These are phyloP conservation scores for Synergus gifuensis DNA, from an alignment of 2,888 invertebrate genomes.

Conservation along the genomic window DNA sequence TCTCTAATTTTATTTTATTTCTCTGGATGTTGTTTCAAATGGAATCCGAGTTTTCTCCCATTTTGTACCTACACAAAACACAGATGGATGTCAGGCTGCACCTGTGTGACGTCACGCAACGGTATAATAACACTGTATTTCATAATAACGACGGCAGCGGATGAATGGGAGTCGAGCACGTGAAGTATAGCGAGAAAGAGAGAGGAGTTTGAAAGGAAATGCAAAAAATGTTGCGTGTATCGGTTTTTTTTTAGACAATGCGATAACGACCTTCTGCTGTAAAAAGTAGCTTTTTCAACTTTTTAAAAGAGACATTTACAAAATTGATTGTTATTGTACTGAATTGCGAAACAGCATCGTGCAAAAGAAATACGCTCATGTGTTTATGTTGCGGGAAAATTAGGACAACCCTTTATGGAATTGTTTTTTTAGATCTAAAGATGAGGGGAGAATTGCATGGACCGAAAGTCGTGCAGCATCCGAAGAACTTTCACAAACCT, in stretches of 20 bases:
- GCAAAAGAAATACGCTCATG: conserved; percentile 67
- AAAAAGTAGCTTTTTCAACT: conserved; percentile 33
- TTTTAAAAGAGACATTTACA: conserved; percentile 19
- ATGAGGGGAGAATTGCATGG: conserved; percentile 9
- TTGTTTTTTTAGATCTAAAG: not conserved
- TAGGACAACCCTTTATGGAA: conserved; percentile 17
- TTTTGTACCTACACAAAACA: conserved; percentile 47
- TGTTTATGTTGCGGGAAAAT: conserved; percentile 51
- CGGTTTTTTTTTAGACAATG: conserved; percentile 5
- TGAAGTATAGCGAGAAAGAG: conserved; percentile 41
- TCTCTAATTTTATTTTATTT: not conserved
- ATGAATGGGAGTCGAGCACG: conserved; percentile 57
- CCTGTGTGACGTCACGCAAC: conserved; percentile 69
- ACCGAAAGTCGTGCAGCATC: conserved; percentile 18
- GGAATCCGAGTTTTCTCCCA: conserved; percentile 17
- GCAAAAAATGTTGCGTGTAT: conserved; percentile 41
- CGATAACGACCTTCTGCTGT: conserved; percentile 22
- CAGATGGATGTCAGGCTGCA: conserved; percentile 59
- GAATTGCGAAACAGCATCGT: conserved; percentile 45
- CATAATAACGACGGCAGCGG: conserved; percentile 60
- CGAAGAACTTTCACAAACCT: conserved; percentile 36
- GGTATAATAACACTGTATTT: conserved; percentile 63
- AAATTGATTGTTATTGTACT: not conserved
- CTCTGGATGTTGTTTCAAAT: conserved; percentile 9
- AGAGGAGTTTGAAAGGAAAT: conserved; percentile 28